phyloP scores from a whole-genome alignment of 2,797 vertebrate species.

The Avahi laniger region DNA sequence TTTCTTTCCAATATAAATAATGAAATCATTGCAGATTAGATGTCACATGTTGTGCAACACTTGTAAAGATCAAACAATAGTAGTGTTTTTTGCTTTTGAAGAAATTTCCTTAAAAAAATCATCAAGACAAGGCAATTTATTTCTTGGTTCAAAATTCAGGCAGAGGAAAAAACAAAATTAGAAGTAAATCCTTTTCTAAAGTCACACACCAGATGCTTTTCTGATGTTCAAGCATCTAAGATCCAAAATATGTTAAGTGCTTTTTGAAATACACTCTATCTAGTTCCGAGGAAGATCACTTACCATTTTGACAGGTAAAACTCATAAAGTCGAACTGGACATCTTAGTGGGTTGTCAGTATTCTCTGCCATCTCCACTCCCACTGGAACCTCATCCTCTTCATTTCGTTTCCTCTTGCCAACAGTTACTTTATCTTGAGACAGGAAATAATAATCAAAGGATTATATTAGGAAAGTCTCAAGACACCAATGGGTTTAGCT shows the following conservation, averaged over 20 bases:
- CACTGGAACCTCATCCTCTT: slow-evolving; percentile 86
- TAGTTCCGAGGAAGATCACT: slow-evolving; percentile 61
- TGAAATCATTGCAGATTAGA: slow-evolving; percentile 13
- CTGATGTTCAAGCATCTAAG: neutral
- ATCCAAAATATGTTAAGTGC: neutral
- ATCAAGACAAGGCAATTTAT: neutral
- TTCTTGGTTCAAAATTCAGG: slow-evolving; percentile 43
- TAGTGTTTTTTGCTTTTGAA: neutral
- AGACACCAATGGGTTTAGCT: neutral
- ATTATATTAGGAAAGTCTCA: slow-evolving; percentile 15
- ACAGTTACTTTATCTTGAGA: slow-evolving; percentile 87
- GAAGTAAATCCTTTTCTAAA: neutral
- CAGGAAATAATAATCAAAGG: slow-evolving; percentile 17
- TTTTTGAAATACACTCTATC: neutral
- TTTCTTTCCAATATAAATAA: slow-evolving; percentile 19
- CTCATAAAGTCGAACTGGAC: slow-evolving; percentile 97
- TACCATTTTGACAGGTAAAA: slow-evolving; percentile 99
- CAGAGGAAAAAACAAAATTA: neutral
- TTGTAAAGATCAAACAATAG: slow-evolving; percentile 7
- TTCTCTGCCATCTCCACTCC: slow-evolving; percentile 98
- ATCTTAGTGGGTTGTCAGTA: slow-evolving; percentile 94
- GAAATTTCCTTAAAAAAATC: neutral
- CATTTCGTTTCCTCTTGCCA: slow-evolving; percentile 91
- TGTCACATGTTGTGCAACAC: neutral
- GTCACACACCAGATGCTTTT: neutral